These are phyloP conservation scores for Dryobotodes eremita DNA, from an alignment of 2,888 invertebrate genomes.

Conservation along the genomic window DNA sequence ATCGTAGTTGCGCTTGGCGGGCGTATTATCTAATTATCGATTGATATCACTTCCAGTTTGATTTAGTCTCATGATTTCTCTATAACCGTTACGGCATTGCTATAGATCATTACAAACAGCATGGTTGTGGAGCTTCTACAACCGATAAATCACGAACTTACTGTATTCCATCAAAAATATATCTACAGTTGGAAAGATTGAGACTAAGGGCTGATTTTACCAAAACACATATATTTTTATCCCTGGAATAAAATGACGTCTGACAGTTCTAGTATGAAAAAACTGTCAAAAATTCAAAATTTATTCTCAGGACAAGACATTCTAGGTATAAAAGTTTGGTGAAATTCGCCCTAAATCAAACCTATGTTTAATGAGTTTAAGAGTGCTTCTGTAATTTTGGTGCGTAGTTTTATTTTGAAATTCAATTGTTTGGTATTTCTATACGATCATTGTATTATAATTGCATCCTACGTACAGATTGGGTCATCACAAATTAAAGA, in stretches of 20 bases:
- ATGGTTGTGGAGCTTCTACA: background rate
- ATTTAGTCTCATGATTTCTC: conserved; percentile 48
- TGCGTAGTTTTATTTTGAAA: conserved; percentile 71
- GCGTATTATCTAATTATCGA: conserved; percentile 42
- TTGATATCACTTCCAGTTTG: conserved; percentile 33
- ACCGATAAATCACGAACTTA: background rate
- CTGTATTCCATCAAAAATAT: background rate
- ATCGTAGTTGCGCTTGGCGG: conserved; percentile 17
- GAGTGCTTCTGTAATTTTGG: conserved; percentile 78
- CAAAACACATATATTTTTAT: too few species aligned
- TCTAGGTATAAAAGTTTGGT: too few species aligned
- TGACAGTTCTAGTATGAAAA: too few species aligned
- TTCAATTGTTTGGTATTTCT: conserved; percentile 44
- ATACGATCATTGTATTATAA: conserved; percentile 54
- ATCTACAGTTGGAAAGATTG: background rate
- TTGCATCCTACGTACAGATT: conserved; percentile 29
- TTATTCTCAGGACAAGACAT: too few species aligned
- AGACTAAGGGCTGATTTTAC: conserved; percentile 13
- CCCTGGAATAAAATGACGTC: too few species aligned
- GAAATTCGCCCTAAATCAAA: conserved; percentile 22
- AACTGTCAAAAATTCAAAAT: too few species aligned
- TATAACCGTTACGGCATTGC: background rate
- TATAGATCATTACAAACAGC: background rate
- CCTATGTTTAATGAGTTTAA: conserved; percentile 38
- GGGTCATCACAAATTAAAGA: conserved; percentile 22